Evolutionary conservation across 2,113 vertebrate genomes (phyloP).

Genomic region (Triplophysa rosa): DNA sequence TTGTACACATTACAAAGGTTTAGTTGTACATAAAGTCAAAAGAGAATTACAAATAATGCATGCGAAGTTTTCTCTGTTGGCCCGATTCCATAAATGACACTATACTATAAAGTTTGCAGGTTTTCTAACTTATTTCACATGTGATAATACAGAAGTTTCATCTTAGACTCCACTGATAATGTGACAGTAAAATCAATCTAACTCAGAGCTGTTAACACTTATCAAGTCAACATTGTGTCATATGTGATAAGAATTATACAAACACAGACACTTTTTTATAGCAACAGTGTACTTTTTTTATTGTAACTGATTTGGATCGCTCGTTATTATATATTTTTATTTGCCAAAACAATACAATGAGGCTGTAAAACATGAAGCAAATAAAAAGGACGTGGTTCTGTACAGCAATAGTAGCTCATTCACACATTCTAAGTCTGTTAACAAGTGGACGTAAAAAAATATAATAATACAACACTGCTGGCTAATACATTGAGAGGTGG

Average conservation of each 20-base stretch:
- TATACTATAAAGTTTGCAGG: no score
- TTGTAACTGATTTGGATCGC: slow-evolving; percentile 75
- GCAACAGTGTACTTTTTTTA: slow-evolving; percentile 71
- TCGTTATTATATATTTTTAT: slow-evolving; percentile 73
- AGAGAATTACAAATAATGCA: background rate
- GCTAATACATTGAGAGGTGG: slow-evolving; percentile 39
- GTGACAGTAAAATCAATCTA: background rate
- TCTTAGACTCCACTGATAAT: background rate
- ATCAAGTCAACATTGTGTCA: background rate
- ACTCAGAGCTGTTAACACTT: background rate
- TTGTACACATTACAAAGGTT: background rate
- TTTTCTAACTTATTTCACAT: no score
- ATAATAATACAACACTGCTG: slow-evolving; percentile 44
- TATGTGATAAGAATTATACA: slow-evolving; percentile 20
- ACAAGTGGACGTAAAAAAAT: slow-evolving; percentile 45
- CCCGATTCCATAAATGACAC: no score
- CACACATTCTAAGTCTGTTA: slow-evolving; percentile 71
- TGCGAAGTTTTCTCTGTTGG: background rate
- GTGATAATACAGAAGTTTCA: no score
- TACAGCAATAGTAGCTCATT: slow-evolving; percentile 84
- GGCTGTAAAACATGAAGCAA: slow-evolving; percentile 90
- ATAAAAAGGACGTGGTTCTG: slow-evolving; percentile 77
- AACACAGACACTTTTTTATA: slow-evolving; percentile 61
- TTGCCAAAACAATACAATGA: slow-evolving; percentile 80
- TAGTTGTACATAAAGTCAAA: background rate